These are phyloP conservation scores for Poecile montanus DNA, from an alignment of 2,797 vertebrate species.

Conservation along the genomic window DNA sequence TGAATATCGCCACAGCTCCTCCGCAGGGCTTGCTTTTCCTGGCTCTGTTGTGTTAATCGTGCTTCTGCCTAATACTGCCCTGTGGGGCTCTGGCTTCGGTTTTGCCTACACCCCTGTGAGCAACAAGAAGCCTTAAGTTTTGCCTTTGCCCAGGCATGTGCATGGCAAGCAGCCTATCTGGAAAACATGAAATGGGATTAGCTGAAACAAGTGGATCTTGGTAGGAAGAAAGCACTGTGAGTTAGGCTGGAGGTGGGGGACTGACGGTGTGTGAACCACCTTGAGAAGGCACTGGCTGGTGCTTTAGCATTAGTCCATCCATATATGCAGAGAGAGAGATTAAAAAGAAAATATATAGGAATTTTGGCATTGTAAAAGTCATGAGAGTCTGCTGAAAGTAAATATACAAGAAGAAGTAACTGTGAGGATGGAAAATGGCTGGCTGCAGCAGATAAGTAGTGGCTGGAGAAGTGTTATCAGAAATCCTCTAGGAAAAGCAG, in stretches of 20 bases:
- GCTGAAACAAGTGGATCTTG: not conserved
- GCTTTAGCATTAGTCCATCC: not conserved
- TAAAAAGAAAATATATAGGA: not conserved
- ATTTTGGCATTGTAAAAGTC: not conserved
- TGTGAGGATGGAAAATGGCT: conserved; percentile 36
- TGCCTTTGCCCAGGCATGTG: not conserved
- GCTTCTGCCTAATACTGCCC: conserved; percentile 37
- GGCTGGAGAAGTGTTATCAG: conserved; percentile 44
- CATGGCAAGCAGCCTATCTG: conserved; percentile 40
- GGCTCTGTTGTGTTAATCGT: not conserved
- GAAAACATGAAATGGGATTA: conserved; percentile 41
- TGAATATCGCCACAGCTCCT: not conserved
- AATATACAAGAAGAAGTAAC: not conserved
- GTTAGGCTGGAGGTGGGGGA: not conserved
- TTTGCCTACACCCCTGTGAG: not conserved
- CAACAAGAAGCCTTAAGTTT: conserved; percentile 25
- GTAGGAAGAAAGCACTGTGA: not conserved
- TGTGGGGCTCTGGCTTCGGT: conserved; percentile 19
- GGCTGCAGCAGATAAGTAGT: conserved; percentile 64
- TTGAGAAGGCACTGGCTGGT: not conserved
- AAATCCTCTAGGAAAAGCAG: conserved; percentile 51
- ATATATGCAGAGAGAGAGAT: accelerated
- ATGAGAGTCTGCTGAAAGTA: not conserved
- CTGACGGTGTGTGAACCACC: not conserved
- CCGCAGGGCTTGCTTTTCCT: not conserved